phyloP scores from a whole-genome alignment of 2,797 vertebrate genomes.

The Cuniculus paca region DNA sequence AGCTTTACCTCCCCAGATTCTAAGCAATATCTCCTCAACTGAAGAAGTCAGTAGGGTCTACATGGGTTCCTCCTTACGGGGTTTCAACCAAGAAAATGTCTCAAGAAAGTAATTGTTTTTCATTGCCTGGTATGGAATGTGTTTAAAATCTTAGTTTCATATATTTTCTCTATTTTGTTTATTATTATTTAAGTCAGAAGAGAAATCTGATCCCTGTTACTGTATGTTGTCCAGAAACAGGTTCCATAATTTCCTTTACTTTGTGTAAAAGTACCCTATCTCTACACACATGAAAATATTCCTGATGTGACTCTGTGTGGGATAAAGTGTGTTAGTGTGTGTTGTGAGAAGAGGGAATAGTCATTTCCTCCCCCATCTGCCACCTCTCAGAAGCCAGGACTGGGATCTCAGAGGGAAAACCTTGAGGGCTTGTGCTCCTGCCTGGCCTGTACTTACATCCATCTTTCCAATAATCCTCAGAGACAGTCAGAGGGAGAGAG shows the following conservation, averaged over 20 bases:
- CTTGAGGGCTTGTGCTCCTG: too few species aligned
- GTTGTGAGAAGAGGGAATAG: background rate
- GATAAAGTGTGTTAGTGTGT: background rate
- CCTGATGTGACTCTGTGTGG: background rate
- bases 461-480: too few species aligned
- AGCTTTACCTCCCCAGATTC: background rate
- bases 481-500: too few species aligned
- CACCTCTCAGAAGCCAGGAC: background rate
- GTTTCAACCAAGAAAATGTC: background rate
- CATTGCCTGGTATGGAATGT: background rate
- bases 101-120: background rate
- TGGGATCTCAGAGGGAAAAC: background rate
- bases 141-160: background rate
- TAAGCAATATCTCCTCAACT: background rate
- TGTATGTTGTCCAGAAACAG: background rate
- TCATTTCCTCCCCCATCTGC: background rate
- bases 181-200: background rate
- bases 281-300: background rate
- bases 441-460: too few species aligned
- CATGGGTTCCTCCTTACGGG: background rate
- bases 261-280: background rate
- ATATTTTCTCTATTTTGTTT: background rate
- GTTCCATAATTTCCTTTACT: background rate
- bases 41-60: background rate
- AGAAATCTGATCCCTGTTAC: background rate